Percentiles rank a stretch among this genome's conserved stretches.
Evolutionary conservation across 2,888 invertebrate genomes (phyloP).

Genomic region (Drosophila anomalata): DNA sequence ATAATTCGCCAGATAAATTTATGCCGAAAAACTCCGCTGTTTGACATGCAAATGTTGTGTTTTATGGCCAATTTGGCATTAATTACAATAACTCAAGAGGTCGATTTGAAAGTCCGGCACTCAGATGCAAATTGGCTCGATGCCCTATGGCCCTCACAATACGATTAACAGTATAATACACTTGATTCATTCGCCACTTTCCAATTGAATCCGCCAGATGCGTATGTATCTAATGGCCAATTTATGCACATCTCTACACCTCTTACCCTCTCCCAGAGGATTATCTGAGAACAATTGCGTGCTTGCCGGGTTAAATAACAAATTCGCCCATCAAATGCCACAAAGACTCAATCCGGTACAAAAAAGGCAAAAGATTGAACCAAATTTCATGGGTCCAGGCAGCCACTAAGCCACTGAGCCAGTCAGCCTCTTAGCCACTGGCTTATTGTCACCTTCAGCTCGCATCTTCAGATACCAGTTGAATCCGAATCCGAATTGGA

Average conservation of each 20-base stretch:
- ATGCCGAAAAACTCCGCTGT: slow-evolving; percentile 58
- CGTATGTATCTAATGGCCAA: slow-evolving; percentile 58
- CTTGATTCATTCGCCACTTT: slow-evolving; percentile 11
- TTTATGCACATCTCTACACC: slow-evolving; percentile 63
- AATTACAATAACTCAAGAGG: slow-evolving; percentile 68
- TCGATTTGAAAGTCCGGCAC: slow-evolving; percentile 53
- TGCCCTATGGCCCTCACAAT: slow-evolving; percentile 54
- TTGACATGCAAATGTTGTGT: slow-evolving; percentile 79
- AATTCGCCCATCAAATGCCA: slow-evolving; percentile 83
- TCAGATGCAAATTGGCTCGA: slow-evolving; percentile 49
- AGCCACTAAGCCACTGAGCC: slow-evolving; percentile 1
- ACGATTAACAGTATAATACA: slow-evolving; percentile 4
- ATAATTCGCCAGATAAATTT: slow-evolving; percentile 44
- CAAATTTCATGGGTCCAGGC: slow-evolving; percentile 72
- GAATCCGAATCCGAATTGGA: slow-evolving; percentile 4
- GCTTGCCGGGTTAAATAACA: slow-evolving; percentile 80
- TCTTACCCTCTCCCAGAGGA: slow-evolving; percentile 28
- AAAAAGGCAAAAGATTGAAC: slow-evolving; percentile 79
- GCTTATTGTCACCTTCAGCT: slow-evolving; percentile 81
- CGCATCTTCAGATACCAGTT: background rate
- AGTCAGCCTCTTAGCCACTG: slow-evolving; percentile 31
- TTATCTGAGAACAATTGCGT: slow-evolving; percentile 77
- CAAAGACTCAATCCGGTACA: slow-evolving; percentile 78
- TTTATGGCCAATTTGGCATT: slow-evolving; percentile 77
- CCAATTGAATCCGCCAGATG: slow-evolving; percentile 41